Evolutionary conservation across 2,888 invertebrate species (phyloP).

Genomic region (Xanthostigma xanthostigma): DNA sequence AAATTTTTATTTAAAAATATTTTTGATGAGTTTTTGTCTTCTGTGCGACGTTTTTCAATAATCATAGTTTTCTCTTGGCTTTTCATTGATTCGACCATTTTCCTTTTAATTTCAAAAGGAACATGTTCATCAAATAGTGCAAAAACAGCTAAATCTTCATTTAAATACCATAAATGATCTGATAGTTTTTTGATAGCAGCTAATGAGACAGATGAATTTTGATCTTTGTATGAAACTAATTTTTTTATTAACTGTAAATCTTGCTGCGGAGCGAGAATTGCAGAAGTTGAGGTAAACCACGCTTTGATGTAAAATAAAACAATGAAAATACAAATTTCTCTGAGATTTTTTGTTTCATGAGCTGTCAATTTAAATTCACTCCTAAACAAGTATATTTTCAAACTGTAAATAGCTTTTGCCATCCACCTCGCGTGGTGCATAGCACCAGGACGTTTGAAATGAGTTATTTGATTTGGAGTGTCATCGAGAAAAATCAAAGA

Average conservation of each 20-base stretch:
- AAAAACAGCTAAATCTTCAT: conserved; percentile 10
- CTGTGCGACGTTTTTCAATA: background rate
- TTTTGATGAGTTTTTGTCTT: conserved; percentile 6
- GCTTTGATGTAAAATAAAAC: conserved; percentile 13
- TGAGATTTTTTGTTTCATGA: conserved; percentile 12
- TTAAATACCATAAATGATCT: conserved; percentile 14
- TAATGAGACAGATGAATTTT: conserved; percentile 7
- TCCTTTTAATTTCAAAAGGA: too few species aligned
- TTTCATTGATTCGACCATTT: too few species aligned
- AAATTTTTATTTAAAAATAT: conserved; percentile 6
- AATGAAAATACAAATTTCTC: conserved; percentile 14
- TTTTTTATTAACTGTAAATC: conserved; percentile 14
- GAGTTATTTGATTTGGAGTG: conserved; percentile 12
- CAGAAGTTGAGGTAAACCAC: conserved; percentile 12
- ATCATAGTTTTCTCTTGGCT: too few species aligned
- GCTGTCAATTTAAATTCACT: conserved; percentile 12
- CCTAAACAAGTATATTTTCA: conserved; percentile 17
- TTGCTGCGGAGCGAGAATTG: conserved; percentile 11
- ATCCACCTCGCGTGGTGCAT: conserved; percentile 18
- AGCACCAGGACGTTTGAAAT: conserved; percentile 9
- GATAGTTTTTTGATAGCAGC: conserved; percentile 8
- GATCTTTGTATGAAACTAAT: conserved; percentile 8
- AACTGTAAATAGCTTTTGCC: conserved; percentile 15
- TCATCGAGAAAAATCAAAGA: conserved; percentile 14
- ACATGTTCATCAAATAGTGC: too few species aligned